phyloP scores from a whole-genome alignment of 2,888 invertebrate species.

The Craniophora ligustri region DNA sequence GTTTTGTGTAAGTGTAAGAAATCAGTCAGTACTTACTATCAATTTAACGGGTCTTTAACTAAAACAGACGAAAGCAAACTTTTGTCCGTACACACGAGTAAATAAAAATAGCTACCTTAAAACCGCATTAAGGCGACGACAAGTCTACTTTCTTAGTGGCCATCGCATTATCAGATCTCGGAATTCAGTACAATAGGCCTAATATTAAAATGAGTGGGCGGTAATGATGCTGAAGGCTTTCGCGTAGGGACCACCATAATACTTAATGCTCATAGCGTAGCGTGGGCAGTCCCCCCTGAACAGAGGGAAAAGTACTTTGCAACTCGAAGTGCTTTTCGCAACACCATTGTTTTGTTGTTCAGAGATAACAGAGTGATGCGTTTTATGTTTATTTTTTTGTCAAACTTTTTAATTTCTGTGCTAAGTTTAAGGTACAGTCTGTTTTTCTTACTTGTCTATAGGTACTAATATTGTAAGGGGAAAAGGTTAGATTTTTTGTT shows the following conservation, averaged over 20 bases:
- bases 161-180: slow-evolving; percentile 2
- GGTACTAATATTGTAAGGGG: no score
- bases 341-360: slow-evolving; percentile 15
- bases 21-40: no score
- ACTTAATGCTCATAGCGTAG: slow-evolving; percentile 22
- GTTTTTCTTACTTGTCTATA: no score
- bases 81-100: not conserved
- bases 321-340: slow-evolving; percentile 22
- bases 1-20: no score
- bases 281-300: slow-evolving; percentile 16
- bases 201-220: slow-evolving; percentile 33
- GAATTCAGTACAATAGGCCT: slow-evolving; percentile 33
- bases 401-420: no score
- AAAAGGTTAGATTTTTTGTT: no score
- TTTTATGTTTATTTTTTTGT: slow-evolving; percentile 15
- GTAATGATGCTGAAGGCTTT: slow-evolving; percentile 22
- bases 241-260: slow-evolving; percentile 22
- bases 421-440: no score
- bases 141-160: slow-evolving; percentile 1
- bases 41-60: no score
- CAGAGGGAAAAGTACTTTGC: slow-evolving; percentile 14
- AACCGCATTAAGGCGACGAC: not conserved
- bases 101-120: not conserved
- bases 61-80: no score
- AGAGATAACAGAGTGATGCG: slow-evolving; percentile 30